Conservation (phyloP, 2,113 vertebrate genomes). For the Sula dactylatra region DNA sequence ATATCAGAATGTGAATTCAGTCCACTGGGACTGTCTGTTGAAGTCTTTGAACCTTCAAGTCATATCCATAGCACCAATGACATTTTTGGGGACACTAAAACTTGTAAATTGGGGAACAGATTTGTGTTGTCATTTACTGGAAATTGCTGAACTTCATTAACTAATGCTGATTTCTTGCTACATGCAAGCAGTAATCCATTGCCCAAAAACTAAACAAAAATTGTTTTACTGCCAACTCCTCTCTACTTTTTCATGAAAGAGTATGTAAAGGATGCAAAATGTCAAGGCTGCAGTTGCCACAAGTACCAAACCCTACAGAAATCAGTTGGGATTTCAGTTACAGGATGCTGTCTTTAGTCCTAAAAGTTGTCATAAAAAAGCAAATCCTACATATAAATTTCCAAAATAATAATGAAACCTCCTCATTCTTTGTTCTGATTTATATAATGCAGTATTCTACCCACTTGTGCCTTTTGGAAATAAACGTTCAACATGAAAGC, state of each 20-base stretch:
- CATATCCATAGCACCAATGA: background rate
- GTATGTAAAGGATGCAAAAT: background rate
- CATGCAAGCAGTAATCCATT: background rate
- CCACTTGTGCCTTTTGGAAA: background rate
- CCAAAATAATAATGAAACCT: background rate
- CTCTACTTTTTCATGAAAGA: background rate
- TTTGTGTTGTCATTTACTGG: background rate
- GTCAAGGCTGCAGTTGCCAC: background rate
- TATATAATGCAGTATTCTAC: background rate
- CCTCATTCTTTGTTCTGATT: background rate
- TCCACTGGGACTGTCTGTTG: accelerated
- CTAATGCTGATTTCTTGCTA: background rate
- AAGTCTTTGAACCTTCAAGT: background rate
- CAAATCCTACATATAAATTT: background rate
- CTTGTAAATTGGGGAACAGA: background rate
- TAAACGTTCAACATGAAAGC: background rate
- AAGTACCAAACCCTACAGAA: background rate
- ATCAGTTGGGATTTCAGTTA: background rate
- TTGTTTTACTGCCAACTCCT: background rate
- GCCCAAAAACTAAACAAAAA: background rate
- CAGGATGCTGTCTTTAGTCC: background rate
- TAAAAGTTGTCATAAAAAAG: background rate
- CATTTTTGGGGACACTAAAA: background rate
- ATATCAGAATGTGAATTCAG: background rate
- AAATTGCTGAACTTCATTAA: background rate